A percentile compares a stretch with the other conserved stretches of the same genome.
These are phyloP conservation scores for Pelusios castaneus DNA, from an alignment of 2,113 vertebrate species.

Conservation along the genomic window DNA sequence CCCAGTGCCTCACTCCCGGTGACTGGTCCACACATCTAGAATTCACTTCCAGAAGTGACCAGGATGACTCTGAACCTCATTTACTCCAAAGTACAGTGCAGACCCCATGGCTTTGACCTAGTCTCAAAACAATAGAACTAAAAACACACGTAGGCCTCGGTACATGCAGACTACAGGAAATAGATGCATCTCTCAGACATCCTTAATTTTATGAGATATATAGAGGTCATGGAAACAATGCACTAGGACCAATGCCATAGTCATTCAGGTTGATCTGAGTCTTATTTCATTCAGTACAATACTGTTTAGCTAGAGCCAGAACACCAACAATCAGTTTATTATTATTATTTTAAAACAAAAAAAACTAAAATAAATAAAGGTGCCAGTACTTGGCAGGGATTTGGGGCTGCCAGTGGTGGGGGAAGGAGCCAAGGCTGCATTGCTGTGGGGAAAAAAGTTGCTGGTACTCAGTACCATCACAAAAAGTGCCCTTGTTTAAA, in stretches of 20 bases:
- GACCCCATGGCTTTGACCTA: background rate
- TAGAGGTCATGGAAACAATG: background rate
- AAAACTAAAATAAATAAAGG: no score
- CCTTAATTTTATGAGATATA: background rate
- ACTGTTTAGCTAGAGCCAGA: background rate
- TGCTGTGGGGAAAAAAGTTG: no score
- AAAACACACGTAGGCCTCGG: background rate
- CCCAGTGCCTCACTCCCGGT: no score
- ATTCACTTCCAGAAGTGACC: background rate
- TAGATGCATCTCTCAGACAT: background rate
- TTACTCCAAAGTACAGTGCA: background rate
- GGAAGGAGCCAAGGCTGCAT: no score
- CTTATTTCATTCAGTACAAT: background rate
- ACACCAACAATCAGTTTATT: background rate
- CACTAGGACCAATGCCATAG: background rate
- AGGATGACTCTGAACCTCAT: background rate
- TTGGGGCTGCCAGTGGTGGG: no score
- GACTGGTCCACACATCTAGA: background rate
- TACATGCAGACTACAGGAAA: accelerated
- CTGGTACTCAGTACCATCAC: no score
- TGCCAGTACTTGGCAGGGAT: no score
- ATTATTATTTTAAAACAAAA: no score
- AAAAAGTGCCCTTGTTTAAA: no score
- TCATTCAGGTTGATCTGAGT: no score
- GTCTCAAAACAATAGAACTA: background rate